Percentiles rank a stretch among this genome's conserved stretches.
Evolutionary conservation across 2,797 vertebrate genomes (phyloP).

Genomic region (Galagoides demidoff): DNA sequence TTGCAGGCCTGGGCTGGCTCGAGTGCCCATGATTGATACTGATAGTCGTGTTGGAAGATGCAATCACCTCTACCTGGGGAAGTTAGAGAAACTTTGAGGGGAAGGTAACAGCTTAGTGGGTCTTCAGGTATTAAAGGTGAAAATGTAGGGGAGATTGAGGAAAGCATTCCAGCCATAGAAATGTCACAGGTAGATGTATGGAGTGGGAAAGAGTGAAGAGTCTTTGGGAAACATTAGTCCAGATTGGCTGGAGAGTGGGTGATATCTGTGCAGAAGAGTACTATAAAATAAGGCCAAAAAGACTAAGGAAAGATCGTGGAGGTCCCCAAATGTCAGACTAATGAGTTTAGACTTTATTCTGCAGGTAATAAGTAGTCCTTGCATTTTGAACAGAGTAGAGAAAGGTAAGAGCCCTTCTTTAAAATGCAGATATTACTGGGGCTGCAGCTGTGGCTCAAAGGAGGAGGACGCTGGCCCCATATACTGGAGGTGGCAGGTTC

Average conservation of each 20-base stretch:
- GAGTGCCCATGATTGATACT: background rate
- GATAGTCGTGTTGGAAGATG: background rate
- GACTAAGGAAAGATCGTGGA: slow-evolving; percentile 13
- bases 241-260: slow-evolving; percentile 11
- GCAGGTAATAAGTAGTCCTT: background rate
- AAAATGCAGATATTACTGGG: too few relatives aligned
- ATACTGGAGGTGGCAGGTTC: too few relatives aligned
- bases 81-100: slow-evolving; percentile 33
- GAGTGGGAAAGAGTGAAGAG: slow-evolving; percentile 8
- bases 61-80: background rate
- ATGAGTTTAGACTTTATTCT: slow-evolving; percentile 40
- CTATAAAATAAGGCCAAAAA: slow-evolving; percentile 30
- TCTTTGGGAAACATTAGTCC: background rate
- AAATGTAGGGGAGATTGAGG: slow-evolving; percentile 25
- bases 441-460: too few relatives aligned
- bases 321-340: slow-evolving; percentile 10
- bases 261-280: background rate
- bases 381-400: slow-evolving; percentile 6
- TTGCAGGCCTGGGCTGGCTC: too few relatives aligned
- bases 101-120: background rate
- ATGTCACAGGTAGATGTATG: background rate
- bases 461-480: too few relatives aligned
- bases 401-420: background rate
- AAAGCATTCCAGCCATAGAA: slow-evolving; percentile 30
- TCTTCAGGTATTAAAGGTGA: slow-evolving; percentile 20